These are phyloP conservation scores for Chelon auratus DNA, from an alignment of 2,797 vertebrate genomes.

Conservation along the genomic window DNA sequence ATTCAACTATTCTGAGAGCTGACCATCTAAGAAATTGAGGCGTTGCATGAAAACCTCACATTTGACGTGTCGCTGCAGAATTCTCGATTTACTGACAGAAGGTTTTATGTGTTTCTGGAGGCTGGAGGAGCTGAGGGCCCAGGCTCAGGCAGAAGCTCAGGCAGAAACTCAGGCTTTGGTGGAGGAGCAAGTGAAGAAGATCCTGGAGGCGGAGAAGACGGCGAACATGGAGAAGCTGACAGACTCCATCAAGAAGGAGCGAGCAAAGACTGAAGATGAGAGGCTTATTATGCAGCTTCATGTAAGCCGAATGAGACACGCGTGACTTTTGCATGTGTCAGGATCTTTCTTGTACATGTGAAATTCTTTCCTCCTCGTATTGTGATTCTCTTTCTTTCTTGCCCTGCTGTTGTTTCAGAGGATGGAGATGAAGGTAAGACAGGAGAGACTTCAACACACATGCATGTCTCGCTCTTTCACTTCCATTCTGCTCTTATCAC, in stretches of 20 bases:
- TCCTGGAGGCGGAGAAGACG: slow-evolving; percentile 84
- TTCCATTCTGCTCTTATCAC: slow-evolving; percentile 23
- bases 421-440: slow-evolving; percentile 84
- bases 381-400: slow-evolving; percentile 60
- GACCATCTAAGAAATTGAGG: neutral
- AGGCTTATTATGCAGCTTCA: slow-evolving; percentile 87
- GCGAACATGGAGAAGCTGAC: slow-evolving; percentile 84
- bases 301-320: slow-evolving; percentile 78
- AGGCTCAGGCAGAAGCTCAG: slow-evolving; percentile 58
- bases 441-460: slow-evolving; percentile 25
- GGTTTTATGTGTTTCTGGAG: slow-evolving; percentile 48
- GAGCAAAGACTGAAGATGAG: slow-evolving; percentile 85
- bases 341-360: slow-evolving; percentile 27
- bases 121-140: slow-evolving; percentile 70
- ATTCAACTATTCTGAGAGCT: neutral
- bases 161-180: slow-evolving; percentile 68
- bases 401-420: slow-evolving; percentile 70
- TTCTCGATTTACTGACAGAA: neutral
- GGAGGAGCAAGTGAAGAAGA: slow-evolving; percentile 84
- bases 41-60: no score
- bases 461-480: slow-evolving; percentile 48
- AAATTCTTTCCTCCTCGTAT: slow-evolving; percentile 42
- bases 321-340: neutral
- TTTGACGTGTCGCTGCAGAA: no score
- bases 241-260: slow-evolving; percentile 86